Base-by-base conservation (phyloP, 2,888 invertebrate genomes). In the Drosophila koepferae region DNA sequence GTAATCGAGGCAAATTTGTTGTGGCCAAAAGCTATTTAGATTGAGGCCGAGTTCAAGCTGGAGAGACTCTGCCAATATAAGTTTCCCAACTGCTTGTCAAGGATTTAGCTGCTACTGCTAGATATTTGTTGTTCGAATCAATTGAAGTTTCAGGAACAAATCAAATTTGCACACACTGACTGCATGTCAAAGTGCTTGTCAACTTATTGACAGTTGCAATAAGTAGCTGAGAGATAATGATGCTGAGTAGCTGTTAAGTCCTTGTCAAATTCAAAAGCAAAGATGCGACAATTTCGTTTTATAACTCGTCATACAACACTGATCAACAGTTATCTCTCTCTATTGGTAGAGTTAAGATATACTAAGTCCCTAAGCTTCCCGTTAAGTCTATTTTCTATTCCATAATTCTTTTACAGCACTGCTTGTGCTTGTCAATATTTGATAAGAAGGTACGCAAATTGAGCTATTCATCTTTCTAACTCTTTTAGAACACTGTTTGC, bases 1-100 rank as follows among this genome's bases (percentile, higher is more conserved):
- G 14, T 14, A 51, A 51, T 51, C 14, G 36, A 3, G 40, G 23
- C 20, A 18, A 34, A 31, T 10, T 51, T 4, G n/a, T 1, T 6
- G n/a, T 8, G 5, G 18, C 10, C 53, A 23, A 54, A 23, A 54
- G 54, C 54, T 54, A 40, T 54, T 54, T 23, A 28, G 38, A 40
- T 10, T 10, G 23, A 5, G 5, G 23, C 23, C 54, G 23, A 40
- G 54, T 10, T 28, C n/a, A 40, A 9, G 38, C 16, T 5, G 28
- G 16, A 2, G 3, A 34, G n/a, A 14, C 18, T 51, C 9, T 28
- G 49, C 10, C n/a, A 2, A 9, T 31, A 16, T 14, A 7, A 46
- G 14, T 23, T 3, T 23, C 3, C 3, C 28, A 31, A 28, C 31
- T 49, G 49, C 10, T 12, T 18, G n/a, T 18, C 49, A 12, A 49